Conservation (phyloP, 2,113 vertebrate genomes). For the Sminthopsis crassicaudata region DNA sequence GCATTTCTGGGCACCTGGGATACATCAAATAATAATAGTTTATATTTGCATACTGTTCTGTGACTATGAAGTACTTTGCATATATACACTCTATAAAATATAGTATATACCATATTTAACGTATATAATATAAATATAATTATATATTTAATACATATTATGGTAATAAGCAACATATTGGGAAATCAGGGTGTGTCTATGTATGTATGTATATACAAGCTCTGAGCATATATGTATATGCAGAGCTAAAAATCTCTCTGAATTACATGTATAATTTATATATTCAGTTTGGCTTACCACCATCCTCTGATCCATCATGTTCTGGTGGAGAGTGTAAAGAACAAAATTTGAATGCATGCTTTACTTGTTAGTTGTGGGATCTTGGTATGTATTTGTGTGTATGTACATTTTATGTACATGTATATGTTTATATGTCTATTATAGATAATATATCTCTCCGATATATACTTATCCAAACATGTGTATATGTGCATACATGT, state of each 20-base stretch:
- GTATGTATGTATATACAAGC: background rate
- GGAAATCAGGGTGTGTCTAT: background rate
- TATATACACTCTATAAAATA: background rate
- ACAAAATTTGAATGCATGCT: background rate
- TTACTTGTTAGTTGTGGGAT: background rate
- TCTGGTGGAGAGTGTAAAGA: background rate
- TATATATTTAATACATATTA: background rate
- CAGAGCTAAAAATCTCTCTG: background rate
- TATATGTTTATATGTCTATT: background rate
- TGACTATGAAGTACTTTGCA: background rate
- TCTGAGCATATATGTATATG: too few species aligned
- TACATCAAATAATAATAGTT: background rate
- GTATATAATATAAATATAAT: background rate
- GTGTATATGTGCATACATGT: too few species aligned
- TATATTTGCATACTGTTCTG: background rate
- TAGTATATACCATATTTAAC: background rate
- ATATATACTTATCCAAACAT: too few species aligned
- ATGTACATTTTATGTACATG: background rate
- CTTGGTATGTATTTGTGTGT: background rate
- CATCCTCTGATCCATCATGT: background rate
- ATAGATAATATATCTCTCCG: too few species aligned
- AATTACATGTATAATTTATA: background rate
- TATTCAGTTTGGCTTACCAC: background rate
- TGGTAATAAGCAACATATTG: background rate
- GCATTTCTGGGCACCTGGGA: background rate